Conservation (phyloP, 2,888 invertebrate species). For the Lasioglossum zephyrum region DNA sequence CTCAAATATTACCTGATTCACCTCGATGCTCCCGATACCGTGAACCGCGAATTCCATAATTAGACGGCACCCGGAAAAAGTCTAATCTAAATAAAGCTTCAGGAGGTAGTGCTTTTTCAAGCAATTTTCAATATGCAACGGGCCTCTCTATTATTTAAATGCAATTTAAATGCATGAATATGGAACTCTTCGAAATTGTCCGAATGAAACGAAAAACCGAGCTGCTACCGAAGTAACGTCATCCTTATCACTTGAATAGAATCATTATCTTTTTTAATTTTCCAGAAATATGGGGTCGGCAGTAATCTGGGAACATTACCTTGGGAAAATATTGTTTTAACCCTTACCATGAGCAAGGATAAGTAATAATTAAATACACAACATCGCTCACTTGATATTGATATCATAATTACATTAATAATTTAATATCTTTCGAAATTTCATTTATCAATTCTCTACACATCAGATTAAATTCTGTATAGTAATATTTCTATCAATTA, state of each 20-base stretch:
- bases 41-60: slow-evolving; percentile 10
- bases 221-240: neutral
- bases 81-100: neutral
- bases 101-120: neutral
- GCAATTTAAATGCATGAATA: neutral
- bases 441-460: neutral
- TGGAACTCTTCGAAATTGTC: neutral
- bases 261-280: neutral
- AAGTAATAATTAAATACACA: too few relatives aligned
- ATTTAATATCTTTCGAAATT: neutral
- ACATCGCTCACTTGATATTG: too few relatives aligned
- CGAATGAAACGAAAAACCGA: neutral
- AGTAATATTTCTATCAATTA: neutral
- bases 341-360: too few relatives aligned
- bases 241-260: neutral
- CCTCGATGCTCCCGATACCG: slow-evolving; percentile 16
- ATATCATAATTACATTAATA: too few relatives aligned
- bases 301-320: neutral
- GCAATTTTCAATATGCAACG: slow-evolving; percentile 1
- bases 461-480: neutral
- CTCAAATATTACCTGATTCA: slow-evolving; percentile 41
- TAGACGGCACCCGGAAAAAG: neutral
- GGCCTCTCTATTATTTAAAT: neutral
- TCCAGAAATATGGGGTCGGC: neutral
- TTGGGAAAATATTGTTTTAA: neutral